Evolutionary conservation across 2,797 vertebrate genomes (phyloP).

Genomic region (Darevskia mixta): DNA sequence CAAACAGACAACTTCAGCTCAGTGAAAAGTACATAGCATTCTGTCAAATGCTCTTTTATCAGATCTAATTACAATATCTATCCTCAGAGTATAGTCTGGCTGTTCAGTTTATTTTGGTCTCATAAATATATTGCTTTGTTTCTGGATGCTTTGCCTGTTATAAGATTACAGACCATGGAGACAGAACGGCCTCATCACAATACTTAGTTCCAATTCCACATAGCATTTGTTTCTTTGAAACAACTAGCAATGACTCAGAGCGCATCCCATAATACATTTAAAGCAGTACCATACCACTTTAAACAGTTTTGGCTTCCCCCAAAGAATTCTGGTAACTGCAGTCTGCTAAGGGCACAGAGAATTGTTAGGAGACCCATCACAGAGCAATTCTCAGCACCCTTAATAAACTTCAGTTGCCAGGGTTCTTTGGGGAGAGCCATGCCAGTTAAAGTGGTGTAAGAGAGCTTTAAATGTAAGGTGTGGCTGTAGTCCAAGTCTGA

Average conservation of each 20-base stretch:
- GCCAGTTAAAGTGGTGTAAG: no score
- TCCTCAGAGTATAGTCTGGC: background rate
- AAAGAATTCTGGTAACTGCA: no score
- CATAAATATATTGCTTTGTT: conserved; percentile 15
- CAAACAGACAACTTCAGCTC: background rate
- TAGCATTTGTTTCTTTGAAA: background rate
- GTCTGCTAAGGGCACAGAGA: no score
- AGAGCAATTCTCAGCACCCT: no score
- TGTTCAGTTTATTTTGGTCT: background rate
- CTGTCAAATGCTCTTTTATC: background rate
- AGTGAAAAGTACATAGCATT: background rate
- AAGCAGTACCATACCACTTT: no score
- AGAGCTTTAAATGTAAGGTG: no score
- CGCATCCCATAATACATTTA: no score
- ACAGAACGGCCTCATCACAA: background rate
- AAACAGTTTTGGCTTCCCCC: no score
- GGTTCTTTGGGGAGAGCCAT: no score
- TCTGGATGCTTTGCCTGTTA: background rate
- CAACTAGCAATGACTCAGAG: background rate
- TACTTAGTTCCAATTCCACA: background rate
- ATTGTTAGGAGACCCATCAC: no score
- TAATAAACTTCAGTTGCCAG: no score
- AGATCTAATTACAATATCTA: background rate
- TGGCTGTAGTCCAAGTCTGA: no score
- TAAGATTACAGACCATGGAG: background rate